Evolutionary conservation across 1,140 invertebrate species (phyloP).

Genomic region (Gryon sp.): DNA sequence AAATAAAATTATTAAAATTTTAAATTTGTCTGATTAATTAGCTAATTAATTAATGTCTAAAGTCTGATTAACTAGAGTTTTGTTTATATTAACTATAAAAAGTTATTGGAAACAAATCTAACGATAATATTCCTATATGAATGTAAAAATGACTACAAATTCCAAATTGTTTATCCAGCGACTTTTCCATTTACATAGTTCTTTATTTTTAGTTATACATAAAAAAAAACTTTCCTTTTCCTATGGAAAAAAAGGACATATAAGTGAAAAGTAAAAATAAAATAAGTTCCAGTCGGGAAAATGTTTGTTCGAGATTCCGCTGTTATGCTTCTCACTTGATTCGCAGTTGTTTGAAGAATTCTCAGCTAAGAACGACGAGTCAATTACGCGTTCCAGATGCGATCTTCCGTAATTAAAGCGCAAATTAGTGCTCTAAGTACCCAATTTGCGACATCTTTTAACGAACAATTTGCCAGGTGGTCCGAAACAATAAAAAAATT

Average conservation of each 20-base stretch:
- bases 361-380: constrained; percentile 52
- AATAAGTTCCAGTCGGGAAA: constrained; percentile 39
- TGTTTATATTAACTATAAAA: too few relatives aligned
- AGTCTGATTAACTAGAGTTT: too few relatives aligned
- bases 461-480: constrained; percentile 60
- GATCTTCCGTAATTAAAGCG: constrained; percentile 62
- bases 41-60: too few relatives aligned
- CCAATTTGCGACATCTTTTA: constrained; percentile 64
- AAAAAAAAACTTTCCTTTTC: constrained; percentile 27
- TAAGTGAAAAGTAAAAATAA: constrained; percentile 40
- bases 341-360: constrained; percentile 37
- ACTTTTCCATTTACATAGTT: too few relatives aligned
- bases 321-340: constrained; percentile 31
- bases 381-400: constrained; percentile 63
- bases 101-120: too few relatives aligned
- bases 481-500: too few relatives aligned
- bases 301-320: constrained; percentile 42
- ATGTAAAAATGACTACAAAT: too few relatives aligned
- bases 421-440: constrained; percentile 64
- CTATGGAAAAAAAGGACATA: constrained; percentile 6
- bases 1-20: too few relatives aligned
- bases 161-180: too few relatives aligned
- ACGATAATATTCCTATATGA: too few relatives aligned
- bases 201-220: too few relatives aligned
- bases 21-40: too few relatives aligned